Percentiles rank a stretch among this genome's conserved stretches.
Conservation (phyloP, 1,140 invertebrate species). For the Galendromus occidentalis region DNA sequence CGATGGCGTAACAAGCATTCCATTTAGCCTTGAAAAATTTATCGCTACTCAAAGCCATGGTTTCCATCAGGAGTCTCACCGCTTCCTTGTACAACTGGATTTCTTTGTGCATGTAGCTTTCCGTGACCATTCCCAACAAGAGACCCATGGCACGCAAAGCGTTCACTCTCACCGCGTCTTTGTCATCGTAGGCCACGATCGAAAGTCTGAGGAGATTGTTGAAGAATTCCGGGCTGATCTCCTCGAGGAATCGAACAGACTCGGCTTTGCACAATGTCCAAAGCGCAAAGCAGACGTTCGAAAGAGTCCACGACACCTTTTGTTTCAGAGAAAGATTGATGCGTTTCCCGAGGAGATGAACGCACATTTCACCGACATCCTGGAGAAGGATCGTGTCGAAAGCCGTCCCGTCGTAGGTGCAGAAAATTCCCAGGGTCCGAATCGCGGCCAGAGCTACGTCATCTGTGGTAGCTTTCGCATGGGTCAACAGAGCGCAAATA, state of each 20-base stretch:
- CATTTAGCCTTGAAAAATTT: conserved; percentile 1
- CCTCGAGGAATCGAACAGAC: background rate
- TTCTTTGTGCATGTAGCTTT: background rate
- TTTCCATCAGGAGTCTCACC: background rate
- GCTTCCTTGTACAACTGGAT: background rate
- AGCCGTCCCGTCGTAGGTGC: background rate
- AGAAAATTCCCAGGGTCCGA: background rate
- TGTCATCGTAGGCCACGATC: background rate
- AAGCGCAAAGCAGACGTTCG: background rate
- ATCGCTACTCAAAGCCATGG: background rate
- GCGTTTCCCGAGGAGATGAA: background rate
- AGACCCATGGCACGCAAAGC: background rate
- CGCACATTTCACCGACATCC: background rate
- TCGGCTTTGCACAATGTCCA: background rate
- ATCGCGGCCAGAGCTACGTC: background rate
- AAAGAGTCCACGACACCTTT: background rate
- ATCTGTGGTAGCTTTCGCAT: background rate
- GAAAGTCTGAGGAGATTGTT: background rate
- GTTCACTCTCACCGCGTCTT: background rate
- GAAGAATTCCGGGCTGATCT: background rate
- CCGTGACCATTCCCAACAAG: background rate
- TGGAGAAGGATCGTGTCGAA: background rate
- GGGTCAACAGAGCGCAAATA: background rate
- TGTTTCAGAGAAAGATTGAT: background rate
- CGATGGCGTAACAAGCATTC: conserved; percentile 6